phyloP scores from a whole-genome alignment of 2,797 vertebrate species.

The Rhabdophis nuchalis region DNA sequence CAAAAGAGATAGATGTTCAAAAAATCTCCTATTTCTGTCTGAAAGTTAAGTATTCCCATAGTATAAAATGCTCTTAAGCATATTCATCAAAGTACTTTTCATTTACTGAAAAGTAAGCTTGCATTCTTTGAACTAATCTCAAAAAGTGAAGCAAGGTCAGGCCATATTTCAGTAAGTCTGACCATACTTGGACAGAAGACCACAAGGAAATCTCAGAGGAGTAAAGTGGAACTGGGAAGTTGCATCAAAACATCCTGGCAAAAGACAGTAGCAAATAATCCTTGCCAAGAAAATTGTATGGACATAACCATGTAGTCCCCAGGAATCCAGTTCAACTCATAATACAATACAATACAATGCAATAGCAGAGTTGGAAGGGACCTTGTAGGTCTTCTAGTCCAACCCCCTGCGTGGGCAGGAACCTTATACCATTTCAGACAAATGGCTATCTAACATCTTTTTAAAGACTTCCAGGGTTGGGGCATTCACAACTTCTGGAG shows the following conservation, averaged over 20 bases:
- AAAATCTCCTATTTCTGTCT: conserved; percentile 15
- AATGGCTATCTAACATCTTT: too few species aligned
- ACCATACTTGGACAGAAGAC: background rate
- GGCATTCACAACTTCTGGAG: too few species aligned
- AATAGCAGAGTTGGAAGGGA: too few species aligned
- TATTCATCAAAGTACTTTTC: background rate
- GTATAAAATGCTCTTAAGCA: background rate
- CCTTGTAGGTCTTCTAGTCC: too few species aligned
- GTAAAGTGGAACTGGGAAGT: background rate
- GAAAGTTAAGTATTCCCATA: background rate
- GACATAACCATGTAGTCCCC: background rate
- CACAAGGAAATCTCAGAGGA: background rate
- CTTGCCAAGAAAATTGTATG: background rate
- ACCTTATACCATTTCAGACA: too few species aligned
- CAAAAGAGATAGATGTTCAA: background rate
- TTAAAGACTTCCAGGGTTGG: too few species aligned
- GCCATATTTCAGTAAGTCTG: background rate
- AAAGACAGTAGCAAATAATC: background rate
- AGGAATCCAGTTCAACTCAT: background rate
- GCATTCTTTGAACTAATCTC: background rate
- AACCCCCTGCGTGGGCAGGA: too few species aligned
- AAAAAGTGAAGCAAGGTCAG: background rate
- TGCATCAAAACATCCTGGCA: background rate
- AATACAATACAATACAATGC: too few species aligned
- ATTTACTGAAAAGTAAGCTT: background rate